Percentiles rank a stretch among this genome's conserved stretches.
Conservation (phyloP, 1,140 invertebrate species). For the Maniola jurtina region DNA sequence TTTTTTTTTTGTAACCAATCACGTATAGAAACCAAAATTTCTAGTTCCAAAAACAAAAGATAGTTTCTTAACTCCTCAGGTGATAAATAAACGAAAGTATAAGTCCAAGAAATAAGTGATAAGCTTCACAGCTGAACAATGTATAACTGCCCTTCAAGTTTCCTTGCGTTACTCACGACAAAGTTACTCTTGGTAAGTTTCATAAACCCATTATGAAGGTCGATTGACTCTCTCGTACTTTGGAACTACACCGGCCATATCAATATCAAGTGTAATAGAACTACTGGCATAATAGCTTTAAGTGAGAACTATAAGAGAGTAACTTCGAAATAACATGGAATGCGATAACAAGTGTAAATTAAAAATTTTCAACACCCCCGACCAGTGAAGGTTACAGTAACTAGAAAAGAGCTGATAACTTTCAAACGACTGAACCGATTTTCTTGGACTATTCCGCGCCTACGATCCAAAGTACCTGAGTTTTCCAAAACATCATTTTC, state of each 20-base stretch:
- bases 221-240: background rate
- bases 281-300: background rate
- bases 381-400: too few species aligned
- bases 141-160: background rate
- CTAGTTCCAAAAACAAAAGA: background rate
- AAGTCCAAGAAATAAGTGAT: slow-evolving; percentile 4
- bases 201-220: background rate
- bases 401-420: too few species aligned
- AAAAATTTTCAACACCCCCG: too few species aligned
- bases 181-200: background rate
- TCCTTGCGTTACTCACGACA: background rate
- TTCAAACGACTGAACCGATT: too few species aligned
- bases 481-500: too few species aligned
- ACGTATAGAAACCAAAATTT: too few species aligned
- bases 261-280: background rate
- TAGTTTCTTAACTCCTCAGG: background rate
- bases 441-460: too few species aligned
- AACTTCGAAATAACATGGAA: too few species aligned
- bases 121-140: slow-evolving; percentile 4
- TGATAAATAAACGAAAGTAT: background rate
- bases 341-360: too few species aligned
- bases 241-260: background rate
- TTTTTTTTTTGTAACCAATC: too few species aligned
- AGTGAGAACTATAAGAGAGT: too few species aligned
- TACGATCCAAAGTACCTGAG: too few species aligned